These are phyloP conservation scores for Chaetodon auriga DNA, from an alignment of 2,113 vertebrate genomes.

Conservation along the genomic window DNA sequence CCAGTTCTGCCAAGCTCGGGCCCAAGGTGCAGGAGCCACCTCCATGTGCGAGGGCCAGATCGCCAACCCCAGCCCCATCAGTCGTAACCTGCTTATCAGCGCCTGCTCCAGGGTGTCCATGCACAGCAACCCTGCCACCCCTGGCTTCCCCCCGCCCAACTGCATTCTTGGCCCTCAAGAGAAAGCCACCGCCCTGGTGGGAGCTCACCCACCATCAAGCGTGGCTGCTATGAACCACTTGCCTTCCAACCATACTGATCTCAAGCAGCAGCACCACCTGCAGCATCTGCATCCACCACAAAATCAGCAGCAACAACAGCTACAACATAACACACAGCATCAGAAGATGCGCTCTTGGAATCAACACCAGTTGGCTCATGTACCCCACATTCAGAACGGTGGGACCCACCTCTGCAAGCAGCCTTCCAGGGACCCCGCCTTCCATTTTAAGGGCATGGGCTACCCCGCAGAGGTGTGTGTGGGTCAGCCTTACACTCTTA, in stretches of 20 bases:
- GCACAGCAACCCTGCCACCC: conserved; percentile 83
- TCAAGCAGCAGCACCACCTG: conserved; percentile 89
- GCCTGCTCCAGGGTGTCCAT: conserved; percentile 96
- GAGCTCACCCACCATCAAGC: conserved; percentile 83
- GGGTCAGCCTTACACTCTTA: conserved; percentile 94
- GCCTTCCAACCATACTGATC: conserved; percentile 89
- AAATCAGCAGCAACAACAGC: conserved; percentile 82
- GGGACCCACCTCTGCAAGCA: conserved; percentile 88
- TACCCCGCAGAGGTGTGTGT: conserved; percentile 95
- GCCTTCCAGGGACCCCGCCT: conserved; percentile 87
- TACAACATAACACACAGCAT: conserved; percentile 73
- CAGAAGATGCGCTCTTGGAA: conserved; percentile 93
- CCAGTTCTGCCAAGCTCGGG: conserved; percentile 98
- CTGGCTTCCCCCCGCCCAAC: conserved; percentile 81
- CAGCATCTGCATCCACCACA: conserved; percentile 73
- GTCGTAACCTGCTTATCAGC: conserved; percentile 97
- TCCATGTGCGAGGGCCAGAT: conserved; percentile 99
- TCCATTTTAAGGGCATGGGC: conserved; percentile 89
- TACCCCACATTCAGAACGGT: conserved; percentile 92
- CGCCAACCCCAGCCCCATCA: conserved; percentile 98
- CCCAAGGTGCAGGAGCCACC: conserved; percentile 91
- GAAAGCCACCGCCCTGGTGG: conserved; percentile 85
- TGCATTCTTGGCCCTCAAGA: conserved; percentile 92
- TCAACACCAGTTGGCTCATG: conserved; percentile 94
- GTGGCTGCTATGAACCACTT: conserved; percentile 90